phyloP scores from a whole-genome alignment of 2,888 invertebrate species.

The Thereva nobilitata region DNA sequence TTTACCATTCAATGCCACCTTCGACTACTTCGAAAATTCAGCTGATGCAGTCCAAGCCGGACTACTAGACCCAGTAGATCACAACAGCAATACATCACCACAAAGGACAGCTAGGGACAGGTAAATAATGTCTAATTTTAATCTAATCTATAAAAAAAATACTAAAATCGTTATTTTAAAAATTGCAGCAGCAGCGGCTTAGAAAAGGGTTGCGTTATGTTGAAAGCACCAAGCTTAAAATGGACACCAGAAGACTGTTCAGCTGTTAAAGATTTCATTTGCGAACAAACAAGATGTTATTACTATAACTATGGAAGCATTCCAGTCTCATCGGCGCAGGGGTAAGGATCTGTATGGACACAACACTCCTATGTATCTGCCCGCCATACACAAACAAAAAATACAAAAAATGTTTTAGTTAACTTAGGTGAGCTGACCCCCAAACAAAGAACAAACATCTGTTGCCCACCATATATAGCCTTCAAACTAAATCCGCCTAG shows the following conservation, averaged over 20 bases:
- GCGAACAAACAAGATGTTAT: slow-evolving; percentile 88
- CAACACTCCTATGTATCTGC: slow-evolving; percentile 41
- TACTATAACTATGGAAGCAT: slow-evolving; percentile 90
- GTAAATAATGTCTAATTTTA: slow-evolving; percentile 45
- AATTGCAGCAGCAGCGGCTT: slow-evolving; percentile 64
- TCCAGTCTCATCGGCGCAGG: slow-evolving; percentile 87
- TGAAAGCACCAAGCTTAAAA: slow-evolving; percentile 75
- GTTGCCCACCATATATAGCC: slow-evolving; percentile 11
- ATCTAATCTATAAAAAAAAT: background rate
- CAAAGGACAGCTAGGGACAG: slow-evolving; percentile 76
- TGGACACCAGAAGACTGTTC: slow-evolving; percentile 85
- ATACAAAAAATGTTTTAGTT: slow-evolving; percentile 45
- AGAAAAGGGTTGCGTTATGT: slow-evolving; percentile 74
- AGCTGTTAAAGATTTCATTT: slow-evolving; percentile 83
- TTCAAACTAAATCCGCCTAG: slow-evolving; percentile 3
- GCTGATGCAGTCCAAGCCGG: slow-evolving; percentile 58
- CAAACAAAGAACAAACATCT: slow-evolving; percentile 44
- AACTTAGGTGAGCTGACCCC: slow-evolving; percentile 58
- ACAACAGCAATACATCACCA: slow-evolving; percentile 75
- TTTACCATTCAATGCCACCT: slow-evolving; percentile 84
- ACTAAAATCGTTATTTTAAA: background rate
- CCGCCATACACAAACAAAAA: slow-evolving; percentile 39
- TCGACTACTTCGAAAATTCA: slow-evolving; percentile 75
- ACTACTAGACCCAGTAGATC: slow-evolving; percentile 63
- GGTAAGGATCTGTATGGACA: slow-evolving; percentile 66